These are phyloP conservation scores for Procambarus virginalis DNA, from an alignment of 1,140 invertebrate species.

Conservation along the genomic window DNA sequence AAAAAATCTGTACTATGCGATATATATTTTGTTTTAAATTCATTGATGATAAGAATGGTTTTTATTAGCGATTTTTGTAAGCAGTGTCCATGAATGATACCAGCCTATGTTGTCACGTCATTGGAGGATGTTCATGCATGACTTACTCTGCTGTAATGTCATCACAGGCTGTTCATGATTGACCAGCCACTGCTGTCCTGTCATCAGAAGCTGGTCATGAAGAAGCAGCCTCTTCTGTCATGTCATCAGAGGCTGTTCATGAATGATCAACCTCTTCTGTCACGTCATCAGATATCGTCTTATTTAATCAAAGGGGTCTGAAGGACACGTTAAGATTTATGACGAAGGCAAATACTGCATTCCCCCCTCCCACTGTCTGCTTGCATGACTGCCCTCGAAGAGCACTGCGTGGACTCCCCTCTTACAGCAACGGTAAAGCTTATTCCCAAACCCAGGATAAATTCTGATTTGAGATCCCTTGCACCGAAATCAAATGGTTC, in stretches of 20 bases:
- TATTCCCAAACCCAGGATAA: conserved; percentile 12
- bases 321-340: background rate
- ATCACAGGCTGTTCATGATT: too few species aligned
- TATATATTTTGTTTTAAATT: too few species aligned
- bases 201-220: too few species aligned
- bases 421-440: background rate
- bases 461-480: background rate
- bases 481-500: conserved; percentile 1
- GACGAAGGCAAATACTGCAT: background rate
- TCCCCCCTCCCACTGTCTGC: background rate
- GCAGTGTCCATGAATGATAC: too few species aligned
- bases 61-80: too few species aligned
- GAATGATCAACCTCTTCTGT: background rate
- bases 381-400: background rate
- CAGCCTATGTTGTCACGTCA: too few species aligned
- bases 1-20: too few species aligned
- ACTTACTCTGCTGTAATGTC: too few species aligned
- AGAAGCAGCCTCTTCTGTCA: too few species aligned
- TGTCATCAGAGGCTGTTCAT: background rate
- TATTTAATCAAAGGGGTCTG: background rate
- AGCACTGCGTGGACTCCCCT: background rate
- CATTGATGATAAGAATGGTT: too few species aligned
- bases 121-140: too few species aligned
- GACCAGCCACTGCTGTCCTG: too few species aligned
- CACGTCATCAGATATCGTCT: background rate